Evolutionary conservation across 2,888 invertebrate species (phyloP), one percentile per base, ranked within the genome.

Genomic region (Celastrina argiolus): DNA sequence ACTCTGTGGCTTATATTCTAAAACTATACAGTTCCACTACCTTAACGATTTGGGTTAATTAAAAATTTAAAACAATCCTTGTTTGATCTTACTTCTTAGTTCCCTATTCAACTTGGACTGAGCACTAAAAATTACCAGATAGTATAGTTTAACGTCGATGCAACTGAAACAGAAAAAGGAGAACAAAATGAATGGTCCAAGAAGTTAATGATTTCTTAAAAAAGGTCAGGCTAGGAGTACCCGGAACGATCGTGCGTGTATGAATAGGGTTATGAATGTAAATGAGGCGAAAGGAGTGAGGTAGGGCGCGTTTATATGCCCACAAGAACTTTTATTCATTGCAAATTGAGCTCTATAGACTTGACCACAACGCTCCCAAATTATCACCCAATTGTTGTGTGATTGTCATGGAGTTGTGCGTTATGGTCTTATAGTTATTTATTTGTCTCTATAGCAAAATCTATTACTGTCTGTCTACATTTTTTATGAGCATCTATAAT

Each of bases 11-110:
- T 36, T 14, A 61, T 61, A 61, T 14, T 39, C 18, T 39, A 6
- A 39, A 61, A 59, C 59, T 39, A 34, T 31, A 16, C 22, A 14
- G 51, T 26, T 51, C 22, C 5, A 22, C 22, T 36, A 39, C 22
- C 22, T 36, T 39, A 61, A 36, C 61, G 22, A 61, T 61, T 36
- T 61, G 12, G 18, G 34, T 61, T 61, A 8, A 28, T 58, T 31
- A 58, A 58, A 58, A 58, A 31, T 31, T 58, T 31, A 31, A 58
- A 58, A 31, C 8, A 16, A 58, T 31, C 22, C 26, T 51, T 51
- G 22, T 51, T 51, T 51, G 12, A 22, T 26, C 12, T 0, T 51
- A 22, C 10, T 26, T 51, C 22, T 6, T 22, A 4, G 6, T 51
- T 22, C 51, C 5, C 12, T 51, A 51, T 26, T 51, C 12, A 12